These are phyloP conservation scores for Habroteleia sp. DNA, from an alignment of 2,888 invertebrate species.

Conservation along the genomic window DNA sequence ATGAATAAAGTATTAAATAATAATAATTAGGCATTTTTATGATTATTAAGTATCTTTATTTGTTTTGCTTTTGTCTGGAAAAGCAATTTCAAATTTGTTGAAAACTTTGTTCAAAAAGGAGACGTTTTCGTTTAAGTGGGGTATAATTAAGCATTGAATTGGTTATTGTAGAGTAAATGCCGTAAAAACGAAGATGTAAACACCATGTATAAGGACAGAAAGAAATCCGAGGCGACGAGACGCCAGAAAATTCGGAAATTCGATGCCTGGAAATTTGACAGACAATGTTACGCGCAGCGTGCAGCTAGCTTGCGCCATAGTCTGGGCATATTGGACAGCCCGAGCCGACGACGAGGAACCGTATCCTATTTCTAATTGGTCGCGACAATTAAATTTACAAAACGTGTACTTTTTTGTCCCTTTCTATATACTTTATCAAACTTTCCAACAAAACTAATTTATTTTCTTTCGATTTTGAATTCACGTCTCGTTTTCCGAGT, in stretches of 20 bases:
- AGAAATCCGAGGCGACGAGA: slow-evolving; percentile 39
- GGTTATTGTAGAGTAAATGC: slow-evolving; percentile 23
- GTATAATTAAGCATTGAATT: background rate
- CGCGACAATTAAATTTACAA: slow-evolving; percentile 25
- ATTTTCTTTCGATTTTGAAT: no score
- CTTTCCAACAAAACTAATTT: background rate
- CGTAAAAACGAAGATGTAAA: slow-evolving; percentile 53
- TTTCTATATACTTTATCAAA: slow-evolving; percentile 12
- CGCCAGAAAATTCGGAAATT: slow-evolving; percentile 56
- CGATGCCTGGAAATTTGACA: slow-evolving; percentile 45
- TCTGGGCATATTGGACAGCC: slow-evolving; percentile 15
- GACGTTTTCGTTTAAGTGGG: no score
- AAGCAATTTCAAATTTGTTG: no score
- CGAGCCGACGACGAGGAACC: slow-evolving; percentile 24
- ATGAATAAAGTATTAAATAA: no score
- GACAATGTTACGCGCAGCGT: slow-evolving; percentile 54
- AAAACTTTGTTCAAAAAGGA: no score
- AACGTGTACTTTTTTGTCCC: background rate
- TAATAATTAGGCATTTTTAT: no score
- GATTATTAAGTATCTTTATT: no score
- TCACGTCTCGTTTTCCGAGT: no score
- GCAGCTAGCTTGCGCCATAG: slow-evolving; percentile 47
- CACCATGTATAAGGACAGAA: slow-evolving; percentile 40
- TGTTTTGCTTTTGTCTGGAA: no score
- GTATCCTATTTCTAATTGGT: slow-evolving; percentile 42